Evolutionary conservation across 2,797 vertebrate species (phyloP).

Genomic region (Darevskia nairensis): DNA sequence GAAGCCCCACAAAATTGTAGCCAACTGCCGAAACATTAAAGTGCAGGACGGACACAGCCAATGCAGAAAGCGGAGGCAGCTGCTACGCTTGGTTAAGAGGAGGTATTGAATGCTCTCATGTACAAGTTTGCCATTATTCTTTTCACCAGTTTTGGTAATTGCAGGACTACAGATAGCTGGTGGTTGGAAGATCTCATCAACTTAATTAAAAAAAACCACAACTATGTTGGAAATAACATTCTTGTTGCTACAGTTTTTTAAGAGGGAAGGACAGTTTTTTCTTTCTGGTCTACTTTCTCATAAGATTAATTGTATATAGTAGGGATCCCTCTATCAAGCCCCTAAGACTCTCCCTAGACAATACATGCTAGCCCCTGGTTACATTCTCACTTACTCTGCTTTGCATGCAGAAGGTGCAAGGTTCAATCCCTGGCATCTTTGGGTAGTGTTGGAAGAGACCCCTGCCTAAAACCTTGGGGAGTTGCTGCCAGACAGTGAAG

Average conservation of each 20-base stretch:
- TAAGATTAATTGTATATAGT: not conserved
- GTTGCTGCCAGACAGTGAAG: too few relatives aligned
- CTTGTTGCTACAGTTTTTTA: not conserved
- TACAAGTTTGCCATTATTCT: not conserved
- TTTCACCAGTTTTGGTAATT: constrained; percentile 31
- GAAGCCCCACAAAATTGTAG: constrained; percentile 62
- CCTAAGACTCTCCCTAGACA: too few relatives aligned
- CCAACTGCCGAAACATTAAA: constrained; percentile 75
- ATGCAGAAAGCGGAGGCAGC: constrained; percentile 12
- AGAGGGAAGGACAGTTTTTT: fast-evolving
- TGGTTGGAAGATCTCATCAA: not conserved
- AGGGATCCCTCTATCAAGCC: too few relatives aligned
- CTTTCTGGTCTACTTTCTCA: not conserved
- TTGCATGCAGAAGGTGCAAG: too few relatives aligned
- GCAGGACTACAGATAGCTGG: constrained; percentile 27
- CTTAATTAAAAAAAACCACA: constrained; percentile 23
- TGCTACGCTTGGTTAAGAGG: constrained; percentile 15
- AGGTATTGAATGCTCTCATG: constrained; percentile 36
- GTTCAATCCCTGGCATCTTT: too few relatives aligned
- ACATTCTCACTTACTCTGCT: too few relatives aligned
- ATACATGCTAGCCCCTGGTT: too few relatives aligned
- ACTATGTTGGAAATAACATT: not conserved
- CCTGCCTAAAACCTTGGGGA: too few relatives aligned
- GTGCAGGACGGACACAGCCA: constrained; percentile 56
- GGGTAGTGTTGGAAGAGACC: too few relatives aligned